Evolutionary conservation across 2,797 vertebrate species (phyloP).

Genomic region (Heteromormyrus szaboi): DNA sequence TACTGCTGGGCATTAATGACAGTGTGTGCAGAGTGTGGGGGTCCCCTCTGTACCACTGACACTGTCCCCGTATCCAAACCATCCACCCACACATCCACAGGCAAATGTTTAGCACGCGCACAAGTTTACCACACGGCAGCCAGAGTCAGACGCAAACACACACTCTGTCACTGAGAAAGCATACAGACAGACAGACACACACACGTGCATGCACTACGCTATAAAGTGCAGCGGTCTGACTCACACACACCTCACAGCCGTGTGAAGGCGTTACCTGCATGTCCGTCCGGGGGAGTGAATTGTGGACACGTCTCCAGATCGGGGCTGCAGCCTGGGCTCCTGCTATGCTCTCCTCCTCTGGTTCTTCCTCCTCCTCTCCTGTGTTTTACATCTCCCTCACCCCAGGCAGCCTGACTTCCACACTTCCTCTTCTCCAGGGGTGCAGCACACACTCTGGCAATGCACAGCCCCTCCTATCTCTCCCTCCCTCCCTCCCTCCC

Average conservation of each 20-base stretch:
- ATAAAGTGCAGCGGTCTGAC: neutral
- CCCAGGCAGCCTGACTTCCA: neutral
- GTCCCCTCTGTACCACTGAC: neutral
- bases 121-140: neutral
- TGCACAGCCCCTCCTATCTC: neutral
- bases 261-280: neutral
- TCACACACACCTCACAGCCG: neutral
- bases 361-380: neutral
- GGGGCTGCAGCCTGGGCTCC: neutral
- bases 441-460: neutral
- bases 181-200: neutral
- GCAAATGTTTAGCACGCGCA: neutral
- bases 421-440: neutral
- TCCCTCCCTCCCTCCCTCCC: neutral
- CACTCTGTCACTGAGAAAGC: neutral
- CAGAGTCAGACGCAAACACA: neutral
- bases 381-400: neutral
- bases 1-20: neutral
- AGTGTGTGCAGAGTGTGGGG: neutral
- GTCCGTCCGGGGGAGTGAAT: neutral
- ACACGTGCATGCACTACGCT: neutral
- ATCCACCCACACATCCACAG: neutral
- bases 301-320: neutral
- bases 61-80: neutral
- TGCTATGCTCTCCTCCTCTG: neutral